phyloP scores from a whole-genome alignment of 2,113 vertebrate species.

The Phylloscopus whistleri region DNA sequence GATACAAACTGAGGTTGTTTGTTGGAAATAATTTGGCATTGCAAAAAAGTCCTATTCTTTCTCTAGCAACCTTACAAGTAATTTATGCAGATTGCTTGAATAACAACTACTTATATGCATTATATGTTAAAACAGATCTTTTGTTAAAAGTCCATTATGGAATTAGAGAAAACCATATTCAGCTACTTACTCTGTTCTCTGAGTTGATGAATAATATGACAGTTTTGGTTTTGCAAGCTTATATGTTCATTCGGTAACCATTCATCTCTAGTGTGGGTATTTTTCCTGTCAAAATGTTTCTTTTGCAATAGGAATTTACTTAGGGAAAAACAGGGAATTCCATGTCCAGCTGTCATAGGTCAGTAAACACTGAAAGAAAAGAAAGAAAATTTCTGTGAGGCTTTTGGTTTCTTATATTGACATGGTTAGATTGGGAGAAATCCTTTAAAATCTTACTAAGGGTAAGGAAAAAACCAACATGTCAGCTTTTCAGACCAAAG shows the following conservation, averaged over 20 bases:
- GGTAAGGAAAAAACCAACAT: neutral
- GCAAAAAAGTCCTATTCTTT: neutral
- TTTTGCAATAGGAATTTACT: neutral
- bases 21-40: neutral
- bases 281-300: neutral
- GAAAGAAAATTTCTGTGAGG: neutral
- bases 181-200: neutral
- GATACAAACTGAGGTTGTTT: neutral
- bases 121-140: neutral
- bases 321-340: neutral
- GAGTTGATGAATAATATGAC: neutral
- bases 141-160: neutral
- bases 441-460: neutral
- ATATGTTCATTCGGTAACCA: neutral
- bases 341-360: neutral
- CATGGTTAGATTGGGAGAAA: neutral
- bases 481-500: neutral
- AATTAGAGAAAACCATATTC: neutral
- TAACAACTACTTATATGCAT: neutral
- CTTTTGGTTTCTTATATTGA: neutral
- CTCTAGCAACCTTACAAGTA: neutral
- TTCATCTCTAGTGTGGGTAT: neutral
- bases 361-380: neutral
- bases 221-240: neutral
- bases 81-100: constrained; percentile 1